These are phyloP conservation scores for Melanotaenia maccullochi DNA, from an alignment of 2,797 vertebrate species.

Conservation along the genomic window DNA sequence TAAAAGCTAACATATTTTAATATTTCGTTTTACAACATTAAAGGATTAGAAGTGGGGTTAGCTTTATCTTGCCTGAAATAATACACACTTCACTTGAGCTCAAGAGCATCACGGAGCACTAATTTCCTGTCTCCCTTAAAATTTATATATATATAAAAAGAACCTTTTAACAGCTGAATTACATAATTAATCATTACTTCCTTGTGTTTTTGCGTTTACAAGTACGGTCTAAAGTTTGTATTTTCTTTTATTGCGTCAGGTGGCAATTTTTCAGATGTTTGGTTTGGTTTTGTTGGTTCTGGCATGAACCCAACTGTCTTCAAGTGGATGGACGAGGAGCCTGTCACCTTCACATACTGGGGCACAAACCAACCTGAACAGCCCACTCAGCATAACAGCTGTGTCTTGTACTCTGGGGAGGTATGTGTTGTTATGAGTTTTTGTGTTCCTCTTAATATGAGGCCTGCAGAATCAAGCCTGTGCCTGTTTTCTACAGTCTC, in stretches of 20 bases:
- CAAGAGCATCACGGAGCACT: too few species aligned
- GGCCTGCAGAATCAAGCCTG: conserved; percentile 22
- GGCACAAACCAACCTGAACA: conserved; percentile 84
- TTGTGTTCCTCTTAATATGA: conserved; percentile 1
- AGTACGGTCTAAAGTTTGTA: neutral
- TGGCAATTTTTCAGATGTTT: conserved; percentile 76
- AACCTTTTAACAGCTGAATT: too few species aligned
- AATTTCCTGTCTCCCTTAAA: too few species aligned
- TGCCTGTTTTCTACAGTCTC: conserved; percentile 59
- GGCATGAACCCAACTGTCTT: conserved; percentile 77
- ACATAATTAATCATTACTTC: too few species aligned
- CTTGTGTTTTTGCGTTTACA: too few species aligned
- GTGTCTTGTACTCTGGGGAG: conserved; percentile 85
- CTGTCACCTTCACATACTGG: conserved; percentile 91
- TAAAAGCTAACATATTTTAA: neutral
- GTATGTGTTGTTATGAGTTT: conserved; percentile 35
- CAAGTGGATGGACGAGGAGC: conserved; percentile 84
- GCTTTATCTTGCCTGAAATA: neutral
- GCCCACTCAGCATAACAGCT: conserved; percentile 78
- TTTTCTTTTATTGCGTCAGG: conserved; percentile 66
- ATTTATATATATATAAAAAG: too few species aligned
- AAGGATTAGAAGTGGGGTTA: neutral
- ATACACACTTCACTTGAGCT: neutral
- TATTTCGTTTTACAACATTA: neutral
- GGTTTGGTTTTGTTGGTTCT: conserved; percentile 87